Evolutionary conservation across 2,888 invertebrate genomes (phyloP), one percentile per base, ranked within the genome.

Genomic region (Vandiemenella viatica): DNA sequence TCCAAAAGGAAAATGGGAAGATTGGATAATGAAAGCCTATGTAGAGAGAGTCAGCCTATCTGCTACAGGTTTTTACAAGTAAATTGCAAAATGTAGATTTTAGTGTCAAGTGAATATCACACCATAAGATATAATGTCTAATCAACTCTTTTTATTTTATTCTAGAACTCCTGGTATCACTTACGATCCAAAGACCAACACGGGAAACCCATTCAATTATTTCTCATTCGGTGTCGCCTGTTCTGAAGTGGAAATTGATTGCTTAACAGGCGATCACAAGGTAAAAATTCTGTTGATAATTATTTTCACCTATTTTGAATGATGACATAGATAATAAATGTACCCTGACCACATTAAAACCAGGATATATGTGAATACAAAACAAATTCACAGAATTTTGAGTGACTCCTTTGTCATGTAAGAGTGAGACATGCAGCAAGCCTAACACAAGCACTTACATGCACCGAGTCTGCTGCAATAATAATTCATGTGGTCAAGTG

Each of bases 241-340:
- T 57, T 79, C 86, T 0, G 87, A 89, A 64, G 92, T 93, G 1
- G 92, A 93, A 73, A 80, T 95, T 19, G 93, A 95, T 66, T 91
- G 91, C 58, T 71, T 95, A 1, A 93, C 92, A 19, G 95, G 95
- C 6, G 93, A 95, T 62, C 92, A 95, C 66, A 80, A 83, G 69
- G 77, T 76, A 61, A 50, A 8, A 1, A 16, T 20, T 8, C 23
- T 37, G 16, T 42, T 37, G n/a, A n/a, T n/a, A n/a, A n/a, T n/a
- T n/a, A n/a, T n/a, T n/a, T n/a, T n/a, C n/a, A n/a, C n/a, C n/a
- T n/a, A n/a, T n/a, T n/a, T n/a, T n/a, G n/a, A n/a, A n/a, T n/a
- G n/a, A n/a, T n/a, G n/a, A n/a, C n/a, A n/a, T n/a, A n/a, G n/a
- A n/a, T n/a, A n/a, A n/a, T n/a, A n/a, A n/a, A n/a, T n/a, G n/a